Evolutionary conservation across 2,113 vertebrate genomes (phyloP).

Genomic region (Pelobates fuscus): DNA sequence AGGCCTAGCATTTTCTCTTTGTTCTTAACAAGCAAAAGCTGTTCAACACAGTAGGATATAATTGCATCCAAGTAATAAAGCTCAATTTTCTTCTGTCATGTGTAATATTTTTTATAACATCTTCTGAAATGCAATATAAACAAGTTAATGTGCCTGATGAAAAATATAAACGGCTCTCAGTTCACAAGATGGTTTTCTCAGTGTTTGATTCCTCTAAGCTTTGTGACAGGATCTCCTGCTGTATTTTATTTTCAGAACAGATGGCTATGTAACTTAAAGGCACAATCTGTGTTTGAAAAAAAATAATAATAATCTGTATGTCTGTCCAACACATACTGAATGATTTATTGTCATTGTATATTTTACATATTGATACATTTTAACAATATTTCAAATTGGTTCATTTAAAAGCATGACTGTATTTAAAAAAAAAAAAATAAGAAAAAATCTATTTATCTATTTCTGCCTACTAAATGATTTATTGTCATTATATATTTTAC

Average conservation of each 20-base stretch:
- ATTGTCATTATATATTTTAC: background rate
- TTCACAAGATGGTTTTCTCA: conserved; percentile 49
- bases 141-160: conserved; percentile 55
- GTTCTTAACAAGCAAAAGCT: conserved; percentile 61
- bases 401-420: too few relatives aligned
- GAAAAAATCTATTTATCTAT: too few relatives aligned
- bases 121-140: conserved; percentile 60
- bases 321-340: background rate
- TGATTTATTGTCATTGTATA: background rate
- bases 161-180: conserved; percentile 51
- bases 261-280: conserved; percentile 30
- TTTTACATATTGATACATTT: too few relatives aligned
- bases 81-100: conserved; percentile 55
- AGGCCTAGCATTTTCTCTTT: conserved; percentile 58
- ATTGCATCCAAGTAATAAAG: conserved; percentile 64
- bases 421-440: too few relatives aligned
- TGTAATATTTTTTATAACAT: conserved; percentile 58
- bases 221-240: conserved; percentile 32
- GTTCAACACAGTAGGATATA: conserved; percentile 58
- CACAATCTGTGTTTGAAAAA: conserved; percentile 10
- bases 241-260: conserved; percentile 50
- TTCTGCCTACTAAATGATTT: background rate
- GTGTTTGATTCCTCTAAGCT: conserved; percentile 50
- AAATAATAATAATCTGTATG: too few relatives aligned
- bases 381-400: too few relatives aligned